Conservation (phyloP, 2,113 vertebrate species). For the Petrocephalus microphthalmus region DNA sequence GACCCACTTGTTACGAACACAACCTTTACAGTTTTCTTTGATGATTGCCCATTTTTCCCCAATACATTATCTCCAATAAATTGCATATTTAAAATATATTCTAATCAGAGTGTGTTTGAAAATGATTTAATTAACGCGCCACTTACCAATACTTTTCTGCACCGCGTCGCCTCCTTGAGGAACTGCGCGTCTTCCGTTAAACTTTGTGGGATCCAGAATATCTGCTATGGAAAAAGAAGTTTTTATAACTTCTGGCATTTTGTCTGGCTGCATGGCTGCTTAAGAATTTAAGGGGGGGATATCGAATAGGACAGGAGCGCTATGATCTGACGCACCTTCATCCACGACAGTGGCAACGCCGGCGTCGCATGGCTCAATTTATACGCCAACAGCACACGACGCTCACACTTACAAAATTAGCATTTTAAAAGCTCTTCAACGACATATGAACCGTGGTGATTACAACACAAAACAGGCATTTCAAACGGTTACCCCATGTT, state of each 20-base stretch:
- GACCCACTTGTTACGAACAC: not conserved
- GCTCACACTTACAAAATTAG: constrained; percentile 39
- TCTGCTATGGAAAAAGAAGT: constrained; percentile 58
- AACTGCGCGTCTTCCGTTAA: constrained; percentile 32
- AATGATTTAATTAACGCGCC: not conserved
- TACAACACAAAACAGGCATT: constrained; percentile 27
- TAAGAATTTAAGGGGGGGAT: not conserved
- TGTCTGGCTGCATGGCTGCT: constrained; percentile 40
- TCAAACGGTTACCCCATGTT: constrained; percentile 29
- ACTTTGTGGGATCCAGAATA: constrained; percentile 58
- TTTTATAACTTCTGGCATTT: constrained; percentile 26
- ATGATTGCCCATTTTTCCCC: not conserved
- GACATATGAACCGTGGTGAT: constrained; percentile 29
- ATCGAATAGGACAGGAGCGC: not conserved
- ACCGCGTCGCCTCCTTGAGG: too few species aligned
- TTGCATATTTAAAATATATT: not conserved
- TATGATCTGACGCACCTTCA: not conserved
- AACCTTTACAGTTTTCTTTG: not conserved
- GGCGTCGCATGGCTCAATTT: constrained; percentile 18
- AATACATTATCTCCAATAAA: not conserved
- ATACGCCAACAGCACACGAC: constrained; percentile 32
- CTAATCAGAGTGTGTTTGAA: not conserved
- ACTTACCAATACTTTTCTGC: constrained; percentile 12
- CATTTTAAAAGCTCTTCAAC: constrained; percentile 38
- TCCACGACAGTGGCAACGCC: not conserved